Evolutionary conservation across 2,113 vertebrate species (phyloP).

Genomic region (Leucosticte australis): DNA sequence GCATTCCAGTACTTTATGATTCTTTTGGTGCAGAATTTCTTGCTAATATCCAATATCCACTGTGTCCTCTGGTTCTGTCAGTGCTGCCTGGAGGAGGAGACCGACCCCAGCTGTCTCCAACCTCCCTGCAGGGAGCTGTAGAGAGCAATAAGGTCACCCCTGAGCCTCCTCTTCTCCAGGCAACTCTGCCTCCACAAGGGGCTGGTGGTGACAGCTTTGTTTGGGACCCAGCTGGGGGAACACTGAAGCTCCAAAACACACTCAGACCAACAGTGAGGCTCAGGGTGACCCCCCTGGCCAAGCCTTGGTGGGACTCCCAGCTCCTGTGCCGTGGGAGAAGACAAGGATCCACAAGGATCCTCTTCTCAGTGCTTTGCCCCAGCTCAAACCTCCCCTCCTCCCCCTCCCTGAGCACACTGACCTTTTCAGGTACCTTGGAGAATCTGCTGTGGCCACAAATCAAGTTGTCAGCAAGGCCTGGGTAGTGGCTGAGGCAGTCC

Average conservation of each 20-base stretch:
- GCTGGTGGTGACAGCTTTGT: background rate
- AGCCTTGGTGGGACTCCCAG: background rate
- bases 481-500: background rate
- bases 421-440: background rate
- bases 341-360: background rate
- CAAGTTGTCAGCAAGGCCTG: background rate
- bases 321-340: background rate
- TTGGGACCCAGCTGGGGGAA: background rate
- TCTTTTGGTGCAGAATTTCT: too few species aligned
- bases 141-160: too few species aligned
- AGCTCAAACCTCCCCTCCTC: background rate
- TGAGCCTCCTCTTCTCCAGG: background rate
- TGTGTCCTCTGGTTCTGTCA: too few species aligned
- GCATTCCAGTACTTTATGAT: too few species aligned
- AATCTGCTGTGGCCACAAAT: background rate
- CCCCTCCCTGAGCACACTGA: background rate
- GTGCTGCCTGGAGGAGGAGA: too few species aligned
- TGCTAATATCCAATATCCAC: too few species aligned
- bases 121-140: too few species aligned
- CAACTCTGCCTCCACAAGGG: background rate
- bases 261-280: rapidly evolving
- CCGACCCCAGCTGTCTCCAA: too few species aligned
- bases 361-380: background rate
- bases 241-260: rapidly evolving
- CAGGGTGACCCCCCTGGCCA: background rate